Base-by-base conservation (phyloP, 2,113 vertebrate species). In the Pagrus major region DNA sequence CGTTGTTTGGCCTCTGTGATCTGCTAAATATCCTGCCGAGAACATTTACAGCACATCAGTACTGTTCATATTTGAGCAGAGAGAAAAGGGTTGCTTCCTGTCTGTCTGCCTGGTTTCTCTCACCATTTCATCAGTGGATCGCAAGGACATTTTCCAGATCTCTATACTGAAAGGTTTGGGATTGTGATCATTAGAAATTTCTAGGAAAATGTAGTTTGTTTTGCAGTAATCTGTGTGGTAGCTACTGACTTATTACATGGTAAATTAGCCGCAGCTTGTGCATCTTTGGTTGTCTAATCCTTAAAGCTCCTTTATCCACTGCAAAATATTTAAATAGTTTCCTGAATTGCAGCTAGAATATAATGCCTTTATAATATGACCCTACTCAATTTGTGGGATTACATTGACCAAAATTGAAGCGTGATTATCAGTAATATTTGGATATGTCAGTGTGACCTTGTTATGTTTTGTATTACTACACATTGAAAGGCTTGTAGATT, bases 81-180 rank as follows among this genome's bases (percentile, higher is more conserved):
- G 3, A 55, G 9, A 35, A 39, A 37, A 58, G 12, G 12, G 15
- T 14, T 7, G 7, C 56, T 56, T 51, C 23, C 54, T 60, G 10
- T 67, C 11, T 29, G 42, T 31, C 39, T 33, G 52, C 9, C 41
- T 81, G 65, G 23, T 55, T 63, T 49, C 39, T 56, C 18, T 81
- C 64, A 39, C 10, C 20, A 42, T 0, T 41, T n/a, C 39, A 20
- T 46, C 58, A 64, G 41, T 27, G 4, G 33, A 49, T 25, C 20
- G 73, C 14, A 70, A 69, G 29, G 18, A 20, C 35, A 14, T 25
- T 46, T 16, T 80, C 52, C 67, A 56, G 31, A 29, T 44, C 15
- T 61, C 47, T 18, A 41, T 9, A 35, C 18, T 54, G 20, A 35
- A 25, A 44, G 1, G 21, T 23, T 35, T n/a, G 12, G 18, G 20